Evolutionary conservation across 2,888 invertebrate genomes (phyloP).

Genomic region (Dichetophora obliterata): DNA sequence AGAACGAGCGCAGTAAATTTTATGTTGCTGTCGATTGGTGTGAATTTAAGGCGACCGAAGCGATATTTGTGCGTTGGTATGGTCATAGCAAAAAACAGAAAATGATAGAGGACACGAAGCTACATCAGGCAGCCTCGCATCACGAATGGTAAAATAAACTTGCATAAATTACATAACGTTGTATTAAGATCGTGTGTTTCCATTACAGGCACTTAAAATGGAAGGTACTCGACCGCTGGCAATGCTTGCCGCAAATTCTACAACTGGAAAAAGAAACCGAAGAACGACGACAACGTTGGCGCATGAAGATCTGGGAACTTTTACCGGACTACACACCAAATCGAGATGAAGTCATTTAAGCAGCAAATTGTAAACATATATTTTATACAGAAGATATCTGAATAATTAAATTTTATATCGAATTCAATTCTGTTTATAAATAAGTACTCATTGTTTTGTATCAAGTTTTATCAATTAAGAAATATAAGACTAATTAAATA

Average conservation of each 20-base stretch:
- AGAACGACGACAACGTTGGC: slow-evolving; percentile 77
- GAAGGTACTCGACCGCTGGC: slow-evolving; percentile 74
- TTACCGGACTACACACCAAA: slow-evolving; percentile 78
- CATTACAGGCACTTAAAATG: slow-evolving; percentile 66
- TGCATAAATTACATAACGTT: neutral
- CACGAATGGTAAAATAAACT: slow-evolving; percentile 63
- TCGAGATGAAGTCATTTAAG: slow-evolving; percentile 46
- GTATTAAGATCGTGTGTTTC: neutral
- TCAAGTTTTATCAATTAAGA: too few relatives aligned
- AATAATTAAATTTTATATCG: too few relatives aligned
- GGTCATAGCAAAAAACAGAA: slow-evolving; percentile 69
- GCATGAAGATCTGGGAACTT: slow-evolving; percentile 79
- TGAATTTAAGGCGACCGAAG: slow-evolving; percentile 74
- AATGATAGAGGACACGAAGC: slow-evolving; percentile 71
- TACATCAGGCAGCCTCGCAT: slow-evolving; percentile 66
- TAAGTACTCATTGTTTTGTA: slow-evolving; percentile 3
- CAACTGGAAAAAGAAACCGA: slow-evolving; percentile 78
- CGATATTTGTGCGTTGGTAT: slow-evolving; percentile 72
- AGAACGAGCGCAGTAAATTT: slow-evolving; percentile 70
- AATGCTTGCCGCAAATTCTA: slow-evolving; percentile 76
- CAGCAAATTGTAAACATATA: neutral
- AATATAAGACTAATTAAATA: too few relatives aligned
- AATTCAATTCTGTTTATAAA: neutral
- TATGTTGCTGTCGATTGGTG: slow-evolving; percentile 82
- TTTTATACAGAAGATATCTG: too few relatives aligned